Evolutionary conservation across 2,113 vertebrate genomes (phyloP), one percentile per base, ranked within the genome.

Genomic region (Climacteris rufus): DNA sequence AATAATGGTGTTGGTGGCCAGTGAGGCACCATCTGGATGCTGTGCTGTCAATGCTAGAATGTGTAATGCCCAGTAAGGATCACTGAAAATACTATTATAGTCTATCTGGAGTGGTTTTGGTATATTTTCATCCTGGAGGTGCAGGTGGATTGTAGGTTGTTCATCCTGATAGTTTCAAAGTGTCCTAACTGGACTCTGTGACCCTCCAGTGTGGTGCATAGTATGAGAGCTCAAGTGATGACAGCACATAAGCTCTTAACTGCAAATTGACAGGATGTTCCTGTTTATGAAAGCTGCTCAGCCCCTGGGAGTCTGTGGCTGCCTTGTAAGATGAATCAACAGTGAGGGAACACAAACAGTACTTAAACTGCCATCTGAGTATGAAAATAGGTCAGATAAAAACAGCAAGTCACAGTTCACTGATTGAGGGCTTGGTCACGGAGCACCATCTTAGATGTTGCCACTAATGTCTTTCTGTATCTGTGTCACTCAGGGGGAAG

Each of bases 311-410:
- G 47, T 25, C 54, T 82, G 40, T 89, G 63, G 24, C 71, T 90
- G 63, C 42, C 35, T 91, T 93, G 64, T 64, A 83, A 83, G 66
- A 54, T 96, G 93, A 95, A 63, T 96, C 84, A 90, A 85, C 63
- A 47, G 44, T 11, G 35, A 56, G 45, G 45, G 63, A 93, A 39
- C 59, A 65, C 70, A 94, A 94, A 84, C 79, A 93, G n/a, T 82
- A 72, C 59, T 93, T 96, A 65, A 50, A n/a, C 39, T 79, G 50
- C 53, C 59, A 47, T 57, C 42, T 21, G 72, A 59, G 35, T 90
- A 66, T 88, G 79, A 92, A 94, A 83, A 66, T 77, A 42, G 71
- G 75, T 93, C 82, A 87, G 45, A 65, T 78, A 68, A 87, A 93
- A 89, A 37, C 31, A 76, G 45, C 65, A n/a, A 79, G 59, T 68